These are phyloP conservation scores for Danaus melanippus DNA, from an alignment of 1,140 invertebrate species.

Conservation along the genomic window DNA sequence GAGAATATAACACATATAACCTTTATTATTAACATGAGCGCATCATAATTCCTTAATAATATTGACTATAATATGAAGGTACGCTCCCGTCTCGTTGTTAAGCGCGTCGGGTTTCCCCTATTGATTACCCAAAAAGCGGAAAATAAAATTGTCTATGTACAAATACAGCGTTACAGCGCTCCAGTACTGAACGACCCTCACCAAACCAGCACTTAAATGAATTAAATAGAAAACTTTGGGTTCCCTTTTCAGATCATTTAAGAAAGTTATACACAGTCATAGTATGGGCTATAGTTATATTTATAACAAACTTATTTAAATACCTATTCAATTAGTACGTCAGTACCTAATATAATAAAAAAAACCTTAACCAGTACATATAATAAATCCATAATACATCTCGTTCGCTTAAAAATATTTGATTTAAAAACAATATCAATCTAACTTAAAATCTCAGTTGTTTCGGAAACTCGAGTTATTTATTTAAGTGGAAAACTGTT, in stretches of 20 bases:
- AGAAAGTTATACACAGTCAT: no score
- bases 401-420: neutral
- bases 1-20: no score
- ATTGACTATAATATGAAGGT: no score
- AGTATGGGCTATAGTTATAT: no score
- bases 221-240: conserved; percentile 33
- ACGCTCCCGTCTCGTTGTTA: conserved; percentile 26
- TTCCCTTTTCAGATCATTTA: conserved; percentile 7
- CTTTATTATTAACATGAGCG: no score
- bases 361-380: no score
- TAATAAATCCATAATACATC: no score
- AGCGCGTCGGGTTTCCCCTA: conserved; percentile 63
- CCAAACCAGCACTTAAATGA: conserved; percentile 38
- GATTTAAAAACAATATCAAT: conserved; percentile 13
- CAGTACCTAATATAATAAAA: no score
- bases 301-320: no score
- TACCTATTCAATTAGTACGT: no score
- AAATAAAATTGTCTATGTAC: conserved; percentile 65
- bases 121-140: conserved; percentile 71
- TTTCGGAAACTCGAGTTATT: conserved; percentile 6
- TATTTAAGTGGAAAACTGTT: neutral
- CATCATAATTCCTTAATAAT: no score
- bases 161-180: conserved; percentile 45
- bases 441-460: conserved; percentile 11
- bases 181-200: conserved; percentile 19